Conservation (phyloP, 2,113 vertebrate species). For the Thunnus maccoyii region DNA sequence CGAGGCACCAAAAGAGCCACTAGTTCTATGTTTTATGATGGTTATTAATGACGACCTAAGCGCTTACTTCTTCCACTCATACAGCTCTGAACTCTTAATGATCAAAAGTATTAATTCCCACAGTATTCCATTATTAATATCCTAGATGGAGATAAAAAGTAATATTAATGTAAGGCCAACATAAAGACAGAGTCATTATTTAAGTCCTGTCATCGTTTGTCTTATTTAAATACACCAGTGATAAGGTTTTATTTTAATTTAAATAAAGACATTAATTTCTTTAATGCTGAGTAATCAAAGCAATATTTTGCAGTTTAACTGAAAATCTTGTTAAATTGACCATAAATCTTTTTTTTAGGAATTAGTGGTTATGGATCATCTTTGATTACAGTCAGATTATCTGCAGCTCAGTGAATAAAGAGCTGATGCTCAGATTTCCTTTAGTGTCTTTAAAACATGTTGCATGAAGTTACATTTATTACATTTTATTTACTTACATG, state of each 20-base stretch:
- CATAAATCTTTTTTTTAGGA: constrained; percentile 75
- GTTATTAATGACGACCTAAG: constrained; percentile 75
- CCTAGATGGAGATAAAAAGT: constrained; percentile 80
- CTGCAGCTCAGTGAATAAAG: constrained; percentile 7
- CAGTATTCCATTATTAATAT: constrained; percentile 84
- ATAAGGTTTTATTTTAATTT: constrained; percentile 83
- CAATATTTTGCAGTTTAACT: constrained; percentile 68
- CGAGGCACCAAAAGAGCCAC: constrained; percentile 47
- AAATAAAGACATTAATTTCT: constrained; percentile 81
- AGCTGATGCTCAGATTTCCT: neutral
- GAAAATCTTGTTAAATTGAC: constrained; percentile 66
- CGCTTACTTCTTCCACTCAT: constrained; percentile 60
- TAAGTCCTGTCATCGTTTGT: constrained; percentile 78
- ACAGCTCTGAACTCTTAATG: constrained; percentile 75
- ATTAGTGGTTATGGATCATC: constrained; percentile 57
- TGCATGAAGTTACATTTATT: too few species aligned
- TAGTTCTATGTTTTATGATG: constrained; percentile 58
- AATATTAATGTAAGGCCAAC: constrained; percentile 80
- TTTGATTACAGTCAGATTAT: constrained; percentile 54
- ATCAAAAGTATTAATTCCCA: constrained; percentile 83
- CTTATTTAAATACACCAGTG: constrained; percentile 81
- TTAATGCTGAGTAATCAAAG: constrained; percentile 83
- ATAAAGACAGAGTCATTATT: constrained; percentile 80
- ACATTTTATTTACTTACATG: too few species aligned
- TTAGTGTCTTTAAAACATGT: neutral